These are phyloP conservation scores for Tokudaia muenninki DNA, from an alignment of 2,797 vertebrate species.

Conservation along the genomic window DNA sequence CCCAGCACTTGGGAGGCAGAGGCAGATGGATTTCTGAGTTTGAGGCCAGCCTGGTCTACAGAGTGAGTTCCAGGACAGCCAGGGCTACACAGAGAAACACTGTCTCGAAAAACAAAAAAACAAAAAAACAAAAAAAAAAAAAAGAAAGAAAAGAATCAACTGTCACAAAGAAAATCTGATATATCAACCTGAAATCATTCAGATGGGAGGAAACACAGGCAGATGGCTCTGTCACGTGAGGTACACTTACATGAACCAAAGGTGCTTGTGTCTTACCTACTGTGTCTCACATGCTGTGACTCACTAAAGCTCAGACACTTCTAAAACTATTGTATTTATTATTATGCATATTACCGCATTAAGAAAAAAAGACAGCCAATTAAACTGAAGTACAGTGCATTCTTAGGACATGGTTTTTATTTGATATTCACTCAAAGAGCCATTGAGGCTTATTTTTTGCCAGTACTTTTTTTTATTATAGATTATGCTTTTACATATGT, in stretches of 20 bases:
- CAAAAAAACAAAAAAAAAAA: neutral
- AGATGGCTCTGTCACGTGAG: accelerated
- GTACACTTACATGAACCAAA: neutral
- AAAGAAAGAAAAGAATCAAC: neutral
- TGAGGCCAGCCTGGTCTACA: no score
- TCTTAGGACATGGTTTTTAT: conserved; percentile 33
- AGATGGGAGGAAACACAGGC: neutral
- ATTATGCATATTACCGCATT: neutral
- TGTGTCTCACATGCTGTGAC: neutral
- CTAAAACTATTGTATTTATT: neutral
- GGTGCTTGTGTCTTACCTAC: neutral
- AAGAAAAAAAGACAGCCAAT: neutral
- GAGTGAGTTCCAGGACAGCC: no score
- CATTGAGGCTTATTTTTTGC: neutral
- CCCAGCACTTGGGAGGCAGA: no score
- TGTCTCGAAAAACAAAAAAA: neutral
- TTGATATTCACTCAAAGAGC: conserved; percentile 38
- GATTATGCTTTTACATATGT: neutral
- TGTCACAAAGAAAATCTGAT: neutral
- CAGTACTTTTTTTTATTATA: conserved; percentile 20
- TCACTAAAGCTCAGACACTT: neutral
- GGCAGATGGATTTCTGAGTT: no score
- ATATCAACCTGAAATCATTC: neutral
- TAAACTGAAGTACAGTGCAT: neutral
- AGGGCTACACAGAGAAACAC: no score